phyloP scores from a whole-genome alignment of 1,140 invertebrate species.

The Pachypsylla venusta region DNA sequence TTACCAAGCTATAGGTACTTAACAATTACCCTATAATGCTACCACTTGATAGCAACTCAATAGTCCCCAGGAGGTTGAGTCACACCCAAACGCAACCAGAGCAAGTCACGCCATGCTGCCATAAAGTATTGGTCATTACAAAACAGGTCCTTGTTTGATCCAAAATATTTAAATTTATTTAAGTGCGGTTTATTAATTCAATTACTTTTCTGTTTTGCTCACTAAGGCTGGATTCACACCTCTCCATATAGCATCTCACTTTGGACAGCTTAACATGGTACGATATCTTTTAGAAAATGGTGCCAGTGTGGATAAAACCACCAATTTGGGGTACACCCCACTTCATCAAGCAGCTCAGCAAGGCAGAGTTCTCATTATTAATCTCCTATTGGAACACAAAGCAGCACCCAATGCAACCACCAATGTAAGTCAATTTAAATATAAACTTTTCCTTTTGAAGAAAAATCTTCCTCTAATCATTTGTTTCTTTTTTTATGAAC shows the following conservation, averaged over 20 bases:
- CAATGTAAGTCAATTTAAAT: conserved; percentile 50
- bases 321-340: conserved; percentile 86
- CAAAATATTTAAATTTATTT: no score
- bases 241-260: conserved; percentile 90
- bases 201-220: no score
- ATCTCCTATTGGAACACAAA: conserved; percentile 80
- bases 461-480: conserved; percentile 12
- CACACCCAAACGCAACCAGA: no score
- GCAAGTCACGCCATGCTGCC: no score
- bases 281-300: conserved; percentile 74
- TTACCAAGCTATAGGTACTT: no score
- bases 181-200: no score
- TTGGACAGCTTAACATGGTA: conserved; percentile 92
- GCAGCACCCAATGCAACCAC: conserved; percentile 89
- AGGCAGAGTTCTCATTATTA: conserved; percentile 90
- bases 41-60: no score
- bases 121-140: no score
- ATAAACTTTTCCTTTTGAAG: conserved; percentile 13
- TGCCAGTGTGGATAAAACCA: conserved; percentile 50
- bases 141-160: no score
- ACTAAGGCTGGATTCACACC: conserved; percentile 83
- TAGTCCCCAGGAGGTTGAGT: no score
- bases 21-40: no score
- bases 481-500: not conserved
- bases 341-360: conserved; percentile 97